Conservation (phyloP, 2,888 invertebrate genomes). For the Drosophila yooni region DNA sequence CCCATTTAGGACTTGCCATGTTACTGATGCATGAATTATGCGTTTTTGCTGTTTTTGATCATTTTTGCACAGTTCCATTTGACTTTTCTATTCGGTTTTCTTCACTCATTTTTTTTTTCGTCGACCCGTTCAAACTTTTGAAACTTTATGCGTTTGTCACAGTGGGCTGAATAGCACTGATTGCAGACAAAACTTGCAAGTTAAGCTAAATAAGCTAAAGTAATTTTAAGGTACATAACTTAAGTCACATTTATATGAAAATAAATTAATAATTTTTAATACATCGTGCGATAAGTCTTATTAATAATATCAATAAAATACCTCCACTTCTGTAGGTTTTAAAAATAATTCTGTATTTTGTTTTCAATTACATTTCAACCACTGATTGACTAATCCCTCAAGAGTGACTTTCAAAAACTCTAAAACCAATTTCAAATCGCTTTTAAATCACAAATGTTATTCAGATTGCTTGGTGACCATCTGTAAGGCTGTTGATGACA, state of each 20-base stretch:
- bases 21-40: constrained; percentile 79
- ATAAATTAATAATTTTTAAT: background rate
- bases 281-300: too few relatives aligned
- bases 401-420: constrained; percentile 4
- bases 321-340: background rate
- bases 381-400: constrained; percentile 8
- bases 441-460: constrained; percentile 10
- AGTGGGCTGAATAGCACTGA: constrained; percentile 23
- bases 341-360: background rate
- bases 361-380: background rate
- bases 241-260: background rate
- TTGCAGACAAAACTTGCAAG: background rate
- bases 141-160: constrained; percentile 47
- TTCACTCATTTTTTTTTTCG: constrained; percentile 9
- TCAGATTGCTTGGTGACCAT: constrained; percentile 15
- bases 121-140: constrained; percentile 37
- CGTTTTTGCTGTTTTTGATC: constrained; percentile 79
- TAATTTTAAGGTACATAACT: background rate
- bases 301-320: background rate
- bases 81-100: constrained; percentile 28
- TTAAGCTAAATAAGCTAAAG: background rate
- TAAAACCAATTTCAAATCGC: constrained; percentile 4
- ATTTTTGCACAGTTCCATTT: constrained; percentile 57
- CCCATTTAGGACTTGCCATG: constrained; percentile 49
- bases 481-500: constrained; percentile 20